Conservation (phyloP, 2,113 vertebrate genomes). For the cattle (Bos taurus) region DNA sequence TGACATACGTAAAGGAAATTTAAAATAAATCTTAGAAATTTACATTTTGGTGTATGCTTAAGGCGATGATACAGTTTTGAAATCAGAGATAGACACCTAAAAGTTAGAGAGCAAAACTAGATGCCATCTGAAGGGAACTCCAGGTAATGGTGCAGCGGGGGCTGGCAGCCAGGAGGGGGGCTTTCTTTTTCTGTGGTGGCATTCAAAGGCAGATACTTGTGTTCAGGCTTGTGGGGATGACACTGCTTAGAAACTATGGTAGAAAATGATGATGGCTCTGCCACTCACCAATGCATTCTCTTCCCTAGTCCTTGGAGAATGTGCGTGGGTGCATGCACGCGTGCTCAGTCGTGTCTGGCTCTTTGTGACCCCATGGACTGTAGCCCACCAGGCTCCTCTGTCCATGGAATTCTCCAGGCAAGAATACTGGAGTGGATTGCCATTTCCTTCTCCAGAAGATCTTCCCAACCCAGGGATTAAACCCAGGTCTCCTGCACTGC, state of each 20-base stretch:
- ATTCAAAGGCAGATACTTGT: not conserved
- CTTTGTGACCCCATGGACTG: not conserved
- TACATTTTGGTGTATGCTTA: not conserved
- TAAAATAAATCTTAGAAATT: slow-evolving; percentile 29
- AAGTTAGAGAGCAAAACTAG: not conserved
- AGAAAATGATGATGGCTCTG: accelerated
- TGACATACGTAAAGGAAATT: slow-evolving; percentile 26
- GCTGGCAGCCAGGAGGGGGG: accelerated
- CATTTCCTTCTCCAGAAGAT: not conserved
- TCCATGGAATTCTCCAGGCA: not conserved
- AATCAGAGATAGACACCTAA: not conserved
- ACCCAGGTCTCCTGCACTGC: not conserved
- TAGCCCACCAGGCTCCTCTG: not conserved
- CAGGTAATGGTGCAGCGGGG: not conserved
- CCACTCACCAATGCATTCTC: accelerated
- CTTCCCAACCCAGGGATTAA: not conserved
- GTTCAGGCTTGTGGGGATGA: no score
- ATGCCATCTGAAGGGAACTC: not conserved
- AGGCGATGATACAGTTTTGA: not conserved
- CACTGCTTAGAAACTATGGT: not conserved
- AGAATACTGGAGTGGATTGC: not conserved
- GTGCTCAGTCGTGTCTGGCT: not conserved
- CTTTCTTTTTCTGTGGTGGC: no score
- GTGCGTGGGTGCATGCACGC: accelerated
- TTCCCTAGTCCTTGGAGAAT: not conserved